Conservation (phyloP, 2,888 invertebrate species). For the Leucophenga montana region DNA sequence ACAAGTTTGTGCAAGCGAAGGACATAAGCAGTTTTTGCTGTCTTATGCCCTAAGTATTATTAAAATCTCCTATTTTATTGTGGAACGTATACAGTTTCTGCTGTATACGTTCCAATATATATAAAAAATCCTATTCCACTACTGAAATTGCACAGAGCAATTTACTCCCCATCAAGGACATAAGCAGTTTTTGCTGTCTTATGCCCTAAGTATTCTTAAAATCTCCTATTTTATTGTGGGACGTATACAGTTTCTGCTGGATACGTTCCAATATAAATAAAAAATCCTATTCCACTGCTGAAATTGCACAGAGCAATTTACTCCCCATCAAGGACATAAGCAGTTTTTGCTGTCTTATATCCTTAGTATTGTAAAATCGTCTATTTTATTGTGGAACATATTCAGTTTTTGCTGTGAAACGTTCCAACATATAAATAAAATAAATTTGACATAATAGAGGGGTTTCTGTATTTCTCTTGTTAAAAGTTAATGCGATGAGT, state of each 20-base stretch:
- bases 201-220: background rate
- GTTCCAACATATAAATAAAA: background rate
- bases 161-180: background rate
- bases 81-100: too few species aligned
- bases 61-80: too few species aligned
- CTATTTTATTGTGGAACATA: background rate
- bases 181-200: conserved; percentile 11
- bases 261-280: background rate
- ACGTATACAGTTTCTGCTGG: background rate
- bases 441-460: too few species aligned
- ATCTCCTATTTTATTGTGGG: background rate
- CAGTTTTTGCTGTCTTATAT: conserved; percentile 1
- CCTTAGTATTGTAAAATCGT: background rate
- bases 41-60: background rate
- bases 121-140: conserved; percentile 24
- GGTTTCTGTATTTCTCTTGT: too few species aligned
- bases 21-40: conserved; percentile 6
- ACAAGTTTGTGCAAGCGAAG: too few species aligned
- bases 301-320: conserved; percentile 12
- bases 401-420: conserved; percentile 2
- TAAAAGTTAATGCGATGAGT: too few species aligned
- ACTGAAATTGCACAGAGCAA: conserved; percentile 17
- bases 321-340: background rate
- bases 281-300: conserved; percentile 26
- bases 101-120: background rate